Conservation (phyloP, 2,113 vertebrate genomes). For the Anarrhichthys ocellatus region DNA sequence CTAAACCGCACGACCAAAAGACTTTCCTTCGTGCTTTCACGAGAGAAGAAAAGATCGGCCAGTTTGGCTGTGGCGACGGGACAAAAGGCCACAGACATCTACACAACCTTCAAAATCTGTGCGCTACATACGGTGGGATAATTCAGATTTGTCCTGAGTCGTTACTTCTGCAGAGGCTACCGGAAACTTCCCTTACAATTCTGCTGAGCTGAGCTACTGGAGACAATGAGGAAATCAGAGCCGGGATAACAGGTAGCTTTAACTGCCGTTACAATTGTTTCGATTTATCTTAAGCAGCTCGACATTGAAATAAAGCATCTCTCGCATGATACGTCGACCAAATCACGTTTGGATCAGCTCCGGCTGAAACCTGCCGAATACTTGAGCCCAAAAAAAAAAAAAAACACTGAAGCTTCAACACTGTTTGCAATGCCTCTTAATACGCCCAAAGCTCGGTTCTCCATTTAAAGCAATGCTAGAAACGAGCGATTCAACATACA, state of each 20-base stretch:
- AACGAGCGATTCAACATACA: slow-evolving; percentile 47
- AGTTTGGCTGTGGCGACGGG: slow-evolving; percentile 28
- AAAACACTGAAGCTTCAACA: slow-evolving; percentile 79
- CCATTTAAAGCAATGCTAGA: slow-evolving; percentile 41
- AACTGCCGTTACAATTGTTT: slow-evolving; percentile 59
- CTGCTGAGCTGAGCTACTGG: slow-evolving; percentile 51
- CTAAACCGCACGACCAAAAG: slow-evolving; percentile 14
- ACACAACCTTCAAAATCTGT: background rate
- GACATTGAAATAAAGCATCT: slow-evolving; percentile 64
- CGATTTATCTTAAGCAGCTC: slow-evolving; percentile 53
- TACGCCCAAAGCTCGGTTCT: slow-evolving; percentile 52
- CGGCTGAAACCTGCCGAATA: slow-evolving; percentile 58
- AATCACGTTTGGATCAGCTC: slow-evolving; percentile 63
- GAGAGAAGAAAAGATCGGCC: slow-evolving; percentile 19
- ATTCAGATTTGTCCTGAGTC: slow-evolving; percentile 54
- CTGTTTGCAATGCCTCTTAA: slow-evolving; percentile 68
- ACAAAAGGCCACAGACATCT: slow-evolving; percentile 24
- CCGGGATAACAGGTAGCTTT: slow-evolving; percentile 52
- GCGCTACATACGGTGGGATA: slow-evolving; percentile 67
- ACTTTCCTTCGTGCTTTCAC: slow-evolving; percentile 34
- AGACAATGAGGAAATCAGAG: slow-evolving; percentile 59
- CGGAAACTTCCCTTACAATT: slow-evolving; percentile 30
- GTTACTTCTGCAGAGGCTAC: slow-evolving; percentile 23
- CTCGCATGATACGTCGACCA: slow-evolving; percentile 56
- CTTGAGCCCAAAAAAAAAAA: slow-evolving; percentile 30